Evolutionary conservation across 2,888 invertebrate species (phyloP), one percentile per base, ranked within the genome.

Genomic region (Oegoconia quadripuncta): DNA sequence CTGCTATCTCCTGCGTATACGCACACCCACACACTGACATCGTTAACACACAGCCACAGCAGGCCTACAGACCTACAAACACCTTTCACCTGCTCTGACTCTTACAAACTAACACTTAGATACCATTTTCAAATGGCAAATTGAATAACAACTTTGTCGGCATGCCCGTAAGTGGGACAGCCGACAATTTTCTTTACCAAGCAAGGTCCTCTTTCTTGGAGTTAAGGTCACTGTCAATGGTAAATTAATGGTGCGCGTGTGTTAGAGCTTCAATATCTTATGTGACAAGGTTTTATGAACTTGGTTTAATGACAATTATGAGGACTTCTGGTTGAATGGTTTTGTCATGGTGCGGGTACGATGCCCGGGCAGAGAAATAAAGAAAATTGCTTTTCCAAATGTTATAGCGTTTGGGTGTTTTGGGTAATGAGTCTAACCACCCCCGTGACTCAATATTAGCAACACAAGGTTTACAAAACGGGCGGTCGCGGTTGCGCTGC

Each of bases 1-100:
- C 60, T 59, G 47, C 58, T 67, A 74, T 83, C 83, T 78, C 66
- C 61, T 78, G 83, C 80, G 81, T 74, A 64, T 65, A 74, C 81
- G 74, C 82, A 81, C 77, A 75, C 75, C 34, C 39, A 41, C 50
- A 52, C 56, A 60, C 46, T 50, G 50, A 50, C 59, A 56, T 44
- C 74, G 51, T 82, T 64, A 73, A 71, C 78, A 64, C 44, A 44
- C 55, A 50, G 47, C 50, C 42, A 39, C 41, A 56, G 44, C 69
- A 81, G 80, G 82, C 86, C 86, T 83, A 84, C 73, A 86, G 86
- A 86, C 86, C 86, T 82, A 86, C 80, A 77, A 82, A 78, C 69
- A 60, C 67, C 76, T 75, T 78, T 77, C 78, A 67, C 69, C 64
- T 49, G 52, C 52, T 49, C 44, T 41, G 44, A 43, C 43, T 46